Percentiles rank a stretch among this genome's conserved stretches.
These are phyloP conservation scores for Narcine bancroftii DNA, from an alignment of 2,113 vertebrate species.

Conservation along the genomic window DNA sequence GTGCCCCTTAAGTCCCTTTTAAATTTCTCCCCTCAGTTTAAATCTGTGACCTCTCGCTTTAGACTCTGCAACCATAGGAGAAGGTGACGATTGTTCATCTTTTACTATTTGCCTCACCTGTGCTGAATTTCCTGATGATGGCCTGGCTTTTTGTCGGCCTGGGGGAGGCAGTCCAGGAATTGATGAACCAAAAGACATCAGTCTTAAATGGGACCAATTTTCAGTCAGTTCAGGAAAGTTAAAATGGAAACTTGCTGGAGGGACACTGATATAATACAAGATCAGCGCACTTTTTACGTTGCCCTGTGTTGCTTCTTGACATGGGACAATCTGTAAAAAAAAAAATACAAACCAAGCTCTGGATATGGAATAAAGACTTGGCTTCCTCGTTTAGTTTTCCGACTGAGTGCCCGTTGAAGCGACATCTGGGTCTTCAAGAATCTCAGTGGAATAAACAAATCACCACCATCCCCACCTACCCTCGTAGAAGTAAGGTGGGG, in stretches of 20 bases:
- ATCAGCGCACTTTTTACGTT: not conserved
- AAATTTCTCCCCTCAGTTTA: too few relatives aligned
- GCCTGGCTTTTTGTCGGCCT: not conserved
- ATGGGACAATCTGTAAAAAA: not conserved
- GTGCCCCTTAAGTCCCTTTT: too few relatives aligned
- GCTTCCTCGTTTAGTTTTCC: not conserved
- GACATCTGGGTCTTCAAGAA: not conserved
- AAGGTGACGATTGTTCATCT: too few relatives aligned
- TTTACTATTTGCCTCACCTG: too few relatives aligned
- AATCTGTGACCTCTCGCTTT: too few relatives aligned
- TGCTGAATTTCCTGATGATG: not conserved
- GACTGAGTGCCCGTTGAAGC: not conserved
- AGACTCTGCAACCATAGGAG: too few relatives aligned
- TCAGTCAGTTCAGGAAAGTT: not conserved
- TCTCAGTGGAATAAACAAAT: not conserved
- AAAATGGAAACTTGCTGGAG: not conserved
- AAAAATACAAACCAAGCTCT: not conserved
- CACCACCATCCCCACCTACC: not conserved
- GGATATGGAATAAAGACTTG: not conserved
- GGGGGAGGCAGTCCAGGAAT: not conserved
- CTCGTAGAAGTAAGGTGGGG: too few relatives aligned
- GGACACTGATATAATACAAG: not conserved
- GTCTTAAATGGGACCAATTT: not conserved
- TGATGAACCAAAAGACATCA: not conserved
- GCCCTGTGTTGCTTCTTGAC: not conserved